Base-by-base conservation (phyloP, 2,113 vertebrate species). In the Charadrius vociferus region DNA sequence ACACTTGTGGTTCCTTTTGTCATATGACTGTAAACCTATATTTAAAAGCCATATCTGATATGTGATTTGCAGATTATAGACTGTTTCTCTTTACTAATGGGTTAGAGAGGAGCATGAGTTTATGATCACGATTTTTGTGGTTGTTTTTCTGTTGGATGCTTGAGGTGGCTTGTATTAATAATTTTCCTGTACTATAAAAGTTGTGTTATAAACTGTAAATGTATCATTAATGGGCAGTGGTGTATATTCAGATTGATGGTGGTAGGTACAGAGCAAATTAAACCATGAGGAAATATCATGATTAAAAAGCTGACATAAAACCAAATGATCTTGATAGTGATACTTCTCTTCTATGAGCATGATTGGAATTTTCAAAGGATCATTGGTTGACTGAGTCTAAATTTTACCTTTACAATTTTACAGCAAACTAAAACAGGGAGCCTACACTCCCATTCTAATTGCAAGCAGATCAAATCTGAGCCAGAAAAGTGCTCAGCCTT, bases 271-370 rank as follows among this genome's bases (percentile, higher is more conserved):
- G 83, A 89, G 73, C 86, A 93, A 94, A 94, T 93, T 97, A 94
- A 97, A 94, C 68, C 37, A 32, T 66, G 81, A 82, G 45, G 55
- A 66, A 95, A 92, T 91, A 80, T 32, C 87, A n/a, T 94, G 91
- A 97, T 96, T 95, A 89, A 95, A 95, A 91, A 95, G 53, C 49
- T 85, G 70, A 82, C 73, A 94, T 94, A 91, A 97, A 96, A 62
- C 89, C 80, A 96, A 94, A 96, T 93, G 49, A 80, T 85, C 61
- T 87, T 82, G 73, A 61, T 90, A 93, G 67, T 68, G 53, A 56
- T 73, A 73, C 75, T 96, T 95, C 36, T 61, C 11, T 91, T 93
- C 87, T 91, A 94, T 79, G 66, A 87, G 56, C 66, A 29, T 82
- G 89, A 91, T 74, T 73, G 81, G 81, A 91, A 58, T 85, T 83